Base-by-base conservation (phyloP, 2,113 vertebrate species). In the Notarius lentiginosus region DNA sequence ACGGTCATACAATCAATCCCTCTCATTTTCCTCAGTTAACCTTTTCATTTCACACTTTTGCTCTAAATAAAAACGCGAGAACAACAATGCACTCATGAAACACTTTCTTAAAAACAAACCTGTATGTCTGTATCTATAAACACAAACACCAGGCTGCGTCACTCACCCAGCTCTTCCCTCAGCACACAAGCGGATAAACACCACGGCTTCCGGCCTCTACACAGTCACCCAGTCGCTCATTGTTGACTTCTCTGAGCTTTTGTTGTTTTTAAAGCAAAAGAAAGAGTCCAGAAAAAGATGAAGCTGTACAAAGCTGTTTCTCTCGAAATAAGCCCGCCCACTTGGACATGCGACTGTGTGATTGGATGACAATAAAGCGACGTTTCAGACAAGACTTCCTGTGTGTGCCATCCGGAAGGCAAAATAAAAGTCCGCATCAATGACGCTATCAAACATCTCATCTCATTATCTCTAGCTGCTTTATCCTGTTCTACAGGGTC, bases 371-470 rank as follows among this genome's bases (percentile, higher is more conserved):
- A 66, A 34, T 22, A 56, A 86, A 27, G 12, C 22, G 55, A 86
- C 73, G 84, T 66, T 30, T 20, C 22, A 61, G 14, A 14, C 20
- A 15, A 30, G 12, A 70, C 79, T 73, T 82, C 79, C 79, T 53
- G 8, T 51, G 4, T 60, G 15, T 3, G 8, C 17, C 4, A 34
- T 0, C 56, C 41, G 72, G 30, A n/a, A 55, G 12, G 0, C 60
- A 84, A 83, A 84, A 87, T 84, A 79, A 27, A 79, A 87, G 86
- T 60, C 58, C 70, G n/a, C 0, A 12, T 14, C 2, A 30, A 77
- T 34, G 49, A 15, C 61, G 49, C 72, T 27, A 72, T 24, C 34
- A 63, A 41, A 81, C 12, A 30, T 30, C 30, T 30, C 30, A 30
- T 30, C 30, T 30, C 30, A 30, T 30, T 30, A 30, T 30, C 30